Evolutionary conservation across 1,140 invertebrate genomes (phyloP).

Genomic region (Metopolophium dirhodum): DNA sequence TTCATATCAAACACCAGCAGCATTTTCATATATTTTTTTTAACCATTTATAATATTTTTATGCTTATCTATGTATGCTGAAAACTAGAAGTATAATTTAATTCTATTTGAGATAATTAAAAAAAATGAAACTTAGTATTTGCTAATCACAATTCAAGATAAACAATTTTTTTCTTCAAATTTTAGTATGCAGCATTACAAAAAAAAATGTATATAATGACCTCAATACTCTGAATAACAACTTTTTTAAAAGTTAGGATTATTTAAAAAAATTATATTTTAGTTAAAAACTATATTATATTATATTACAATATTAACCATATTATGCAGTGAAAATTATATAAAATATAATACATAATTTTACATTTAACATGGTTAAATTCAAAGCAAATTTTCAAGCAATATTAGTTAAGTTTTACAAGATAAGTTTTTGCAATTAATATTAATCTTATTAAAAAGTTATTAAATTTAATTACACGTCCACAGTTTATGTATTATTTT

Average conservation of each 20-base stretch:
- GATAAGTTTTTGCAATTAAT: too few relatives aligned
- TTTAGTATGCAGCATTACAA: background rate
- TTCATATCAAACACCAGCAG: background rate
- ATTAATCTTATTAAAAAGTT: background rate
- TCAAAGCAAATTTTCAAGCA: background rate
- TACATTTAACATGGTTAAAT: background rate
- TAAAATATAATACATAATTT: background rate
- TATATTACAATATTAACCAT: background rate
- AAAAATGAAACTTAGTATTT: background rate
- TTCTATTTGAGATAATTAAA: background rate
- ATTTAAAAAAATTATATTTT: background rate
- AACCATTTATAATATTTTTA: background rate
- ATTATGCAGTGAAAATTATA: background rate
- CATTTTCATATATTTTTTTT: background rate
- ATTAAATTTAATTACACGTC: slow-evolving; percentile 23
- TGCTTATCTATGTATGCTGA: background rate
- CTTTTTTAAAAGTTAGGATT: background rate
- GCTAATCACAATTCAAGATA: background rate
- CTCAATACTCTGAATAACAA: background rate
- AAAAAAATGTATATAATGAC: background rate
- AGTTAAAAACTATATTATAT: background rate
- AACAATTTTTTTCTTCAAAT: background rate
- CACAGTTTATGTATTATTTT: background rate
- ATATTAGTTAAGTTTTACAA: background rate
- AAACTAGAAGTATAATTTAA: background rate